Evolutionary conservation across 2,888 invertebrate genomes (phyloP).

Genomic region (Diploptera punctata): DNA sequence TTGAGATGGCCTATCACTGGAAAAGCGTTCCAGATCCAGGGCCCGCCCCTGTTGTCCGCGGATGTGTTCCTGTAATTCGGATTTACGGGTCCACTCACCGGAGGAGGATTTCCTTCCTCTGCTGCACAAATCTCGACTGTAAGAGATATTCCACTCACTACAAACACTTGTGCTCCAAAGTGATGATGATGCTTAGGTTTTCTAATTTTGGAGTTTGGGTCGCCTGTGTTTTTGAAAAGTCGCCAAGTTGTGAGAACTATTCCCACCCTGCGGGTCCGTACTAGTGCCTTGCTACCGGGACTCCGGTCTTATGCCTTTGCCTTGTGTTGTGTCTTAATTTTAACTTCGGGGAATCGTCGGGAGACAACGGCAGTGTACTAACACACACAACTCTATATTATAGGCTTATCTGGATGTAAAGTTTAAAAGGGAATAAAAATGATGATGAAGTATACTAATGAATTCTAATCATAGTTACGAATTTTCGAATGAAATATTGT

Average conservation of each 20-base stretch:
- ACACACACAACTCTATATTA: no score
- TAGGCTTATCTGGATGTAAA: no score
- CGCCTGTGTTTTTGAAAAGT: constrained; percentile 26
- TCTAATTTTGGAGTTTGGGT: constrained; percentile 32
- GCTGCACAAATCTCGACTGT: constrained; percentile 12
- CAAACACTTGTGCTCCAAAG: neutral
- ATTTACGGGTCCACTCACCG: neutral
- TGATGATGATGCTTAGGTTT: neutral
- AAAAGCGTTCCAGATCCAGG: neutral
- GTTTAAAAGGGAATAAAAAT: no score
- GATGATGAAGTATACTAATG: no score
- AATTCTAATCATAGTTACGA: no score
- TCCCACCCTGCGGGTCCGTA: neutral
- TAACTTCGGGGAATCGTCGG: constrained; percentile 7
- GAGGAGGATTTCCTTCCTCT: neutral
- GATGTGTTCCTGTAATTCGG: neutral
- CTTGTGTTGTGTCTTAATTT: constrained; percentile 7
- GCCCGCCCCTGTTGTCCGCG: neutral
- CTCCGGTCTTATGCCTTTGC: neutral
- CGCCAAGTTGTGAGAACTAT: constrained; percentile 15
- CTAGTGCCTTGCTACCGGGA: neutral
- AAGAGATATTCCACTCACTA: neutral
- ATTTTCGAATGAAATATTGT: no score
- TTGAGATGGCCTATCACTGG: no score
- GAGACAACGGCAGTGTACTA: neutral